Evolutionary conservation across 1,140 invertebrate genomes (phyloP), one percentile per base, ranked within the genome.

Genomic region (Papilio xuthus): DNA sequence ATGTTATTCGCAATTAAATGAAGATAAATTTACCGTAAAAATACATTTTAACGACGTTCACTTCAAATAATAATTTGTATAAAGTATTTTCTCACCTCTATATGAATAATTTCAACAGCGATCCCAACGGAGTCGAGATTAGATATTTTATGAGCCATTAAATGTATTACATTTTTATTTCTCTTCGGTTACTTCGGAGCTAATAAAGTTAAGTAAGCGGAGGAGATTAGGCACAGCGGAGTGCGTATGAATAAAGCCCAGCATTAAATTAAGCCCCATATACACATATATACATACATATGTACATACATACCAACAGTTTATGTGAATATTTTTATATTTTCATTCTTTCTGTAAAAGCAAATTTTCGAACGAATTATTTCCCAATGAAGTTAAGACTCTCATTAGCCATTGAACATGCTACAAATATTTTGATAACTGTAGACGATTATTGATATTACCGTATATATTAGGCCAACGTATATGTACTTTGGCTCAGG

Each of bases 91-190:
- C 23, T 76, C 74, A 76, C 37, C 50, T 37, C 74, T 53, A 41
- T 20, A 60, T 76, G 74, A 60, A 76, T 76, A 63, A 76, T 60
- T 63, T 76, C 20, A 60, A 1, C 42, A 47, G 53, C 20, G 15
- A 76, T 41, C 74, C 32, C 74, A 20, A 41, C 53, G 15, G 74
- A 63, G 53, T 60, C 74, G 28, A 76, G 74, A 76, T 76, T 76
- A 76, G 74, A 53, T 60, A 76, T 32, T 76, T 76, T 76, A 76
- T 76, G 74, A 76, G 53, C 53, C 53, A 60, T 76, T 76, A 60
- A 76, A 76, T 60, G 74, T 76, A 76, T 76, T 76, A 76, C 74
- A 60, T 76, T 76, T 75, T 76, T 76, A 76, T 76, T 76, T 28
- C 32, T 23, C 44, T 53, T 60, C 28, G 50, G 53, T 60, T 32